Evolutionary conservation across 2,113 vertebrate species (phyloP).

Genomic region (Oryzias javanicus): DNA sequence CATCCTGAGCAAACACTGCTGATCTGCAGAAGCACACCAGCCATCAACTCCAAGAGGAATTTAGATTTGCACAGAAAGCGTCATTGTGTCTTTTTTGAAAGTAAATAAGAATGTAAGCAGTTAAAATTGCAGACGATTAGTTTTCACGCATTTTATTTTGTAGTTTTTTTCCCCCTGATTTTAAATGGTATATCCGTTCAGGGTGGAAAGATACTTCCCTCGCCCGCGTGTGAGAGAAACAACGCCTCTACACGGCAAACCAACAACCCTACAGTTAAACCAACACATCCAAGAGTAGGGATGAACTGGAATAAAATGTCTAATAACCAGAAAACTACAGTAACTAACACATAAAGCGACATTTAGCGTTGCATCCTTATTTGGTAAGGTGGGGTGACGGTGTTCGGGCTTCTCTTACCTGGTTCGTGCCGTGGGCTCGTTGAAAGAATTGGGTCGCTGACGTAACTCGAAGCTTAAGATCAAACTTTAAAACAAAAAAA

Average conservation of each 20-base stretch:
- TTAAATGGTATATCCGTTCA: no score
- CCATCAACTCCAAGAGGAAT: no score
- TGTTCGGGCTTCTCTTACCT: conserved; percentile 47
- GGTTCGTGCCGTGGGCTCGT: conserved; percentile 19
- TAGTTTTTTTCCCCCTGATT: no score
- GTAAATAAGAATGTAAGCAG: no score
- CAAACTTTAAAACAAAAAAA: not conserved
- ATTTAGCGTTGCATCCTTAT: conserved; percentile 10
- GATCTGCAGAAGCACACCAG: no score
- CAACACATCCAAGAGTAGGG: not conserved
- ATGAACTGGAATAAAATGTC: no score
- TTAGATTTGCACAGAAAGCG: no score
- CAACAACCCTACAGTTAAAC: accelerated
- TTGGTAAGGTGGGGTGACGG: not conserved
- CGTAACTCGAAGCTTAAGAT: not conserved
- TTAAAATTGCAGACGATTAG: no score
- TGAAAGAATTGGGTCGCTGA: not conserved
- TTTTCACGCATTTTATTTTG: no score
- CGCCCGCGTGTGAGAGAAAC: not conserved
- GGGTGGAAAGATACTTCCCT: no score
- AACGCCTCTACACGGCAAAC: conserved; percentile 15
- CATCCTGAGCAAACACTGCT: no score
- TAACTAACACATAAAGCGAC: not conserved
- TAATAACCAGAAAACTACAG: not conserved
- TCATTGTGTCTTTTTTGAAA: no score